Conservation (phyloP, 2,797 vertebrate genomes). For the Echiichthys vipera region DNA sequence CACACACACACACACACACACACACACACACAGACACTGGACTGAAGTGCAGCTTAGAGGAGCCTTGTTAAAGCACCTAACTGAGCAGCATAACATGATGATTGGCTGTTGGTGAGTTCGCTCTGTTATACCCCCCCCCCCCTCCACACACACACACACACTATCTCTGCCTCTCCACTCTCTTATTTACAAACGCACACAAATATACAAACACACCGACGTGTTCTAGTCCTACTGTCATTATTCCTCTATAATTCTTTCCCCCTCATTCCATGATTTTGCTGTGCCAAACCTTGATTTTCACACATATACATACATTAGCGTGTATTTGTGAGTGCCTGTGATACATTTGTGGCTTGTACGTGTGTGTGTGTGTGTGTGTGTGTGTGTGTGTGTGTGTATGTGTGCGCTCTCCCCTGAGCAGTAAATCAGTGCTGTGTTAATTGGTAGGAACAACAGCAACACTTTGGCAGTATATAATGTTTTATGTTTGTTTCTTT, state of each 20-base stretch:
- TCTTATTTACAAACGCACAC: slow-evolving; percentile 17
- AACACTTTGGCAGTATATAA: slow-evolving; percentile 99
- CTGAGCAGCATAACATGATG: slow-evolving; percentile 72
- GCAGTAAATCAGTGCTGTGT: slow-evolving; percentile 97
- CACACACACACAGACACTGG: slow-evolving; percentile 27
- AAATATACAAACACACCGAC: slow-evolving; percentile 1
- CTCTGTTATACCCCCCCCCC: slow-evolving; percentile 39
- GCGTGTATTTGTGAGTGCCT: slow-evolving; percentile 24
- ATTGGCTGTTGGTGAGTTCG: slow-evolving; percentile 66
- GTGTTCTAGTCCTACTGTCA: slow-evolving; percentile 17
- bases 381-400: too few relatives aligned
- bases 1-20: slow-evolving; percentile 11
- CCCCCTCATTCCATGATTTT: slow-evolving; percentile 24
- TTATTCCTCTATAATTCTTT: slow-evolving; percentile 52
- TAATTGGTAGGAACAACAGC: slow-evolving; percentile 99
- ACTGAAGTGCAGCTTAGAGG: slow-evolving; percentile 58
- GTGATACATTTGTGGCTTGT: slow-evolving; percentile 33
- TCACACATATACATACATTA: slow-evolving; percentile 21
- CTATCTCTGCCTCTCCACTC: neutral
- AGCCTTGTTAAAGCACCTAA: slow-evolving; percentile 67
- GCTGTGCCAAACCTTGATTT: slow-evolving; percentile 20
- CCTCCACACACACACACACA: neutral
- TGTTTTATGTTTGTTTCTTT: slow-evolving; percentile 99
- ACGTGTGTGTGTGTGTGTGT: slow-evolving; percentile 7
- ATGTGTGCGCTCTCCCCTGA: slow-evolving; percentile 77